These are phyloP conservation scores for Geotrypetes seraphini DNA, from an alignment of 2,797 vertebrate genomes.

Conservation along the genomic window DNA sequence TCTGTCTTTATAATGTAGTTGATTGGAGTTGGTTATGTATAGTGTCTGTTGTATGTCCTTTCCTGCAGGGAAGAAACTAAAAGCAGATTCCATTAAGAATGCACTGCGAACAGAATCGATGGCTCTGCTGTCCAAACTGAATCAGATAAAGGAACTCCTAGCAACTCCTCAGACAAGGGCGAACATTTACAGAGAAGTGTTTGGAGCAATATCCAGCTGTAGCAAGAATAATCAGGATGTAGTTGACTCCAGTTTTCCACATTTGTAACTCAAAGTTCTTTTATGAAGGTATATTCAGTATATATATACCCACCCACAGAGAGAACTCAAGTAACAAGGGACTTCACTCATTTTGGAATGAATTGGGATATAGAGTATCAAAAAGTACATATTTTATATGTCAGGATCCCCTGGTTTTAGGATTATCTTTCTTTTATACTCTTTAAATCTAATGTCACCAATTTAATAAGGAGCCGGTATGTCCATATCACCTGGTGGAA, in stretches of 20 bases:
- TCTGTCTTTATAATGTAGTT: conserved; percentile 17
- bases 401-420: too few relatives aligned
- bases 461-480: too few relatives aligned
- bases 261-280: conserved; percentile 12
- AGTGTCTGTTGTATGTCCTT: conserved; percentile 47
- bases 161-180: conserved; percentile 47
- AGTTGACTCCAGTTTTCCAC: conserved; percentile 6
- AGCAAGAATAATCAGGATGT: conserved; percentile 8
- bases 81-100: conserved; percentile 48
- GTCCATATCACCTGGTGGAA: too few relatives aligned
- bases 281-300: too few relatives aligned
- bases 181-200: conserved; percentile 56
- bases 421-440: too few relatives aligned
- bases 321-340: too few relatives aligned
- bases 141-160: conserved; percentile 61
- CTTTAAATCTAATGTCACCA: too few relatives aligned
- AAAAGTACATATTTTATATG: too few relatives aligned
- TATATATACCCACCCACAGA: too few relatives aligned
- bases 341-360: too few relatives aligned
- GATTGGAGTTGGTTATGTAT: conserved; percentile 21
- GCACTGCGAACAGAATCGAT: conserved; percentile 51
- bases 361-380: too few relatives aligned
- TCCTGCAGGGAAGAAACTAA: conserved; percentile 54
- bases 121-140: conserved; percentile 47
- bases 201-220: conserved; percentile 31